Conservation (phyloP, 2,888 invertebrate genomes). For the Amblyjoppa fuscipennis region DNA sequence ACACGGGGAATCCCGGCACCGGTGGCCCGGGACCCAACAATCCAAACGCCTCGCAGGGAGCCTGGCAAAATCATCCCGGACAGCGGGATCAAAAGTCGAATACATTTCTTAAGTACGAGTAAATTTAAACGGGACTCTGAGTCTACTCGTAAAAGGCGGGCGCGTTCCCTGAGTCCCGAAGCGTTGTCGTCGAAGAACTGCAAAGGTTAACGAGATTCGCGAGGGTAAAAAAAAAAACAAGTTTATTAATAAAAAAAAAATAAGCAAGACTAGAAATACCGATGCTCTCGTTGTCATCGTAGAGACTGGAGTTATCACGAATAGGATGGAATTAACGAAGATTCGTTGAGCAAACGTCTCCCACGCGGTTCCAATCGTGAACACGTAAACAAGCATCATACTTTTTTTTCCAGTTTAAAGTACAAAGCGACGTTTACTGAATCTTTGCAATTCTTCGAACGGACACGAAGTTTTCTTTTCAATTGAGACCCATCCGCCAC, state of each 20-base stretch:
- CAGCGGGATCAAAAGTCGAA: constrained; percentile 84
- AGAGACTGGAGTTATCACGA: constrained; percentile 62
- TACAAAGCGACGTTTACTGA: constrained; percentile 2
- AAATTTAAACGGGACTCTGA: constrained; percentile 81
- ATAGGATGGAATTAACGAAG: constrained; percentile 25
- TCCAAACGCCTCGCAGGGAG: constrained; percentile 83
- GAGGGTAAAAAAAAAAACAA: constrained; percentile 23
- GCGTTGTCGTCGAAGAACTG: constrained; percentile 74
- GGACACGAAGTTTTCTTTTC: constrained; percentile 18
- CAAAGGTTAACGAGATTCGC: constrained; percentile 69
- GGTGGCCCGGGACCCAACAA: constrained; percentile 83
- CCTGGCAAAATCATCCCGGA: constrained; percentile 84
- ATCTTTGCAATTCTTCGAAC: constrained; percentile 62
- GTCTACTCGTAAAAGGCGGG: constrained; percentile 82
- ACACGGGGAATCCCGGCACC: constrained; percentile 83
- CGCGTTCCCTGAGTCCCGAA: constrained; percentile 82
- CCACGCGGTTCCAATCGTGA: neutral
- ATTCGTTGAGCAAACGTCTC: neutral
- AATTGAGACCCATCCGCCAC: constrained; percentile 8
- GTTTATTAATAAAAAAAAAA: neutral
- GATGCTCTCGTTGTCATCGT: constrained; percentile 62
- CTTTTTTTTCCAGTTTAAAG: neutral
- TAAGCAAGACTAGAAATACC: constrained; percentile 54
- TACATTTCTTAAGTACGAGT: constrained; percentile 85
- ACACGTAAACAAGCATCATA: neutral